phyloP scores from a whole-genome alignment of 2,797 vertebrate species.

The Lepilemur ruficaudatus region DNA sequence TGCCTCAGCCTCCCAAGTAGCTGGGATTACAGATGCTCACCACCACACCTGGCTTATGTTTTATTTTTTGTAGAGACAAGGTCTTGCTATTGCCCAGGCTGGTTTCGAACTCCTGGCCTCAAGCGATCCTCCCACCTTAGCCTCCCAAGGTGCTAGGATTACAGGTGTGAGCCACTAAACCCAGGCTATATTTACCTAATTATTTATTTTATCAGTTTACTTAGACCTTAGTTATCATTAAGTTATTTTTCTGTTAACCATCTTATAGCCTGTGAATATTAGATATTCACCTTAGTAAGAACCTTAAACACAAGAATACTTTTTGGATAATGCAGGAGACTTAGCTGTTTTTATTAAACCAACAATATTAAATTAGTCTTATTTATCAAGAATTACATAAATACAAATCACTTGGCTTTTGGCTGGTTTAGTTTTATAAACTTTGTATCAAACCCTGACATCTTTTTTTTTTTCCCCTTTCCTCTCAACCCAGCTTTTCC shows the following conservation, averaged over 20 bases:
- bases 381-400: not conserved
- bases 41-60: too few relatives aligned
- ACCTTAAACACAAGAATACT: not conserved
- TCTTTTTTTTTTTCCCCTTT: not conserved
- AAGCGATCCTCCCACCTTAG: not conserved
- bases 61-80: too few relatives aligned
- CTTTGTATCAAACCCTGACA: not conserved
- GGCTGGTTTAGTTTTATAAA: not conserved
- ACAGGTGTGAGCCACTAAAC: not conserved
- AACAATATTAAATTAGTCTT: not conserved
- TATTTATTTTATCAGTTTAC: not conserved
- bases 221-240: not conserved
- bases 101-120: too few relatives aligned
- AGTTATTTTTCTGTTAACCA: not conserved
- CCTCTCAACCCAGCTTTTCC: too few relatives aligned
- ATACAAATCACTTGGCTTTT: not conserved
- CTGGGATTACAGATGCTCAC: too few relatives aligned
- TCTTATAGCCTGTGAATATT: not conserved
- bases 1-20: too few relatives aligned
- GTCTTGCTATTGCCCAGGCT: too few relatives aligned
- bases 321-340: not conserved
- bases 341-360: not conserved
- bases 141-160: not conserved
- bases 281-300: not conserved
- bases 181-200: not conserved